Base-by-base conservation (phyloP, 2,113 vertebrate species). In the Struthidea cinerea region DNA sequence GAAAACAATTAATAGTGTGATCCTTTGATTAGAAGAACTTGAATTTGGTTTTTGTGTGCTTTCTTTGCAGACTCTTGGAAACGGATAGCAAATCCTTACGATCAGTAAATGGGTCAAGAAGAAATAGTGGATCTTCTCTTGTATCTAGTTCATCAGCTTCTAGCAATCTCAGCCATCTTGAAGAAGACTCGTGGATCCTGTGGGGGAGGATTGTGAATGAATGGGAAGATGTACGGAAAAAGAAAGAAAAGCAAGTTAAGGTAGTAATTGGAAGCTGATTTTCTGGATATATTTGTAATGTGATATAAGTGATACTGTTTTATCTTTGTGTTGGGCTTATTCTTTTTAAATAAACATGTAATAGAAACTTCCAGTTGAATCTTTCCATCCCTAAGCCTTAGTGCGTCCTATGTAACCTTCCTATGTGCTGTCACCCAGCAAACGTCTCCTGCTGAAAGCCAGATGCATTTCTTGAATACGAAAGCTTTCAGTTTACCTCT, bases 141-240 rank as follows among this genome's bases (percentile, higher is more conserved):
- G 99, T 99, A 32, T 99, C 99, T 94, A 99, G 99, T 97, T 99
- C 99, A 87, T 99, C 99, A 2, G 99, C 99, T 95, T 99, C 99
- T 84, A 99, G 99, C 97, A 99, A 99, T 96, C 99, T 99, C 89
- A 99, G 99, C 86, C 99, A 99, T 91, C 98, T 99, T 89, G 99
- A 99, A 97, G 99, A 99, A 98, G 99, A 99, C 96, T 97, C 99
- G 0, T 99, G 99, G 99, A 99, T 99, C 70, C 97, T 99, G 26
- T 99, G 99, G 99, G 99, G 99, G 15, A 98, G 99, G 84, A 98
- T 99, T 65, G 99, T 99, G 96, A 99, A 99, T 49, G 99, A 99
- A 96, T 99, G 99, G 99, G 99, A 99, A 96, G 99, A 99, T 69
- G 98, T 99, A 44, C 98, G 98, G 78, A 99, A 99, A 97, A 99